Conservation (phyloP, 1,140 invertebrate species). For the Diplogasteroides magnus region DNA sequence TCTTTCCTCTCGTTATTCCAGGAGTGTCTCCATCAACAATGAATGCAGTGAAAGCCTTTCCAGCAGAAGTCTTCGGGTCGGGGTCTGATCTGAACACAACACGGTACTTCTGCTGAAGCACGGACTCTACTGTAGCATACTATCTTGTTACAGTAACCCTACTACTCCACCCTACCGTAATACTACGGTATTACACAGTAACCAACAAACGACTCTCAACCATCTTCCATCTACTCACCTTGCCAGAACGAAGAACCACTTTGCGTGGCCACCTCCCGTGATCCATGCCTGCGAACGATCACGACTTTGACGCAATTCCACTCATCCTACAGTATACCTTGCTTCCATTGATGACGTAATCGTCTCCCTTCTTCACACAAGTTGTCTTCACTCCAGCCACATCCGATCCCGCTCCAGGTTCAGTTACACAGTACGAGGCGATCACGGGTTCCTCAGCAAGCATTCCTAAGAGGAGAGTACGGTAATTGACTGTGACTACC, state of each 20-base stretch:
- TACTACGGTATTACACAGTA: too few relatives aligned
- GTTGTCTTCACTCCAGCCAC: slow-evolving; percentile 70
- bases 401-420: slow-evolving; percentile 77
- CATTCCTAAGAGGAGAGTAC: background rate
- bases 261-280: slow-evolving; percentile 87
- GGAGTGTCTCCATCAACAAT: slow-evolving; percentile 83
- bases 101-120: too few relatives aligned
- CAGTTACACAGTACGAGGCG: slow-evolving; percentile 87
- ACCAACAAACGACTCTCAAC: too few relatives aligned
- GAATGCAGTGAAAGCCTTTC: slow-evolving; percentile 90
- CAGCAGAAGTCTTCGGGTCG: slow-evolving; percentile 81
- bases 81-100: slow-evolving; percentile 83
- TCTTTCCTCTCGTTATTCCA: slow-evolving; percentile 79
- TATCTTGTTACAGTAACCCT: too few relatives aligned
- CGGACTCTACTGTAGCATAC: too few relatives aligned
- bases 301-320: too few relatives aligned
- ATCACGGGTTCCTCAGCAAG: slow-evolving; percentile 69
- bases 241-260: slow-evolving; percentile 81
- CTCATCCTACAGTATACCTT: too few relatives aligned
- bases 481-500: background rate
- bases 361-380: slow-evolving; percentile 78
- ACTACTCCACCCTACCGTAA: too few relatives aligned
- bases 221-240: too few relatives aligned
- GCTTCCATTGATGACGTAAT: slow-evolving; percentile 87
- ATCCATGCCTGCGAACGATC: too few relatives aligned